These are phyloP conservation scores for Acromyrmex echinatior DNA, from an alignment of 1,140 invertebrate species.

Conservation along the genomic window DNA sequence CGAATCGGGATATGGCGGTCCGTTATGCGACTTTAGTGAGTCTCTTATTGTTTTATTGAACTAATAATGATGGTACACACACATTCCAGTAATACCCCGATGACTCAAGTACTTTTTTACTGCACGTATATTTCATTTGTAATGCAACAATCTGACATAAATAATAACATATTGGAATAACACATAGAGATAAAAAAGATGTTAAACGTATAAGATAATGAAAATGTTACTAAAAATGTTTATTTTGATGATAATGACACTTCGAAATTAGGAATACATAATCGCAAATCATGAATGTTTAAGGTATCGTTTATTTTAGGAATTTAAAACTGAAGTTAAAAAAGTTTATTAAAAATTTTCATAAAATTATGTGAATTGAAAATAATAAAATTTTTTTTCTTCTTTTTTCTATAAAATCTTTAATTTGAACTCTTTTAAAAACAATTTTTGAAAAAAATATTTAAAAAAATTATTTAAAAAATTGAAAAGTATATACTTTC, in stretches of 20 bases:
- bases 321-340: too few relatives aligned
- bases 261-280: neutral
- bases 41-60: neutral
- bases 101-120: neutral
- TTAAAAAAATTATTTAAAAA: too few relatives aligned
- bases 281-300: neutral
- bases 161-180: neutral
- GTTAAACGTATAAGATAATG: neutral
- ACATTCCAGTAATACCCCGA: neutral
- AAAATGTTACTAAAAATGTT: neutral
- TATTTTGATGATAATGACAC: neutral
- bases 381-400: too few relatives aligned
- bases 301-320: too few relatives aligned
- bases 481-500: too few relatives aligned
- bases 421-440: too few relatives aligned
- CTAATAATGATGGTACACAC: neutral
- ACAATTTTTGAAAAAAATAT: too few relatives aligned
- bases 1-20: constrained; percentile 94
- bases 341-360: too few relatives aligned
- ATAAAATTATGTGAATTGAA: too few relatives aligned
- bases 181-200: neutral
- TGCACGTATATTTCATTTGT: neutral
- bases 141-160: neutral
- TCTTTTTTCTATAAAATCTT: too few relatives aligned
- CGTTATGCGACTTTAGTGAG: constrained; percentile 95